Conservation (phyloP, 2,888 invertebrate species). For the Strigamia maritima region DNA sequence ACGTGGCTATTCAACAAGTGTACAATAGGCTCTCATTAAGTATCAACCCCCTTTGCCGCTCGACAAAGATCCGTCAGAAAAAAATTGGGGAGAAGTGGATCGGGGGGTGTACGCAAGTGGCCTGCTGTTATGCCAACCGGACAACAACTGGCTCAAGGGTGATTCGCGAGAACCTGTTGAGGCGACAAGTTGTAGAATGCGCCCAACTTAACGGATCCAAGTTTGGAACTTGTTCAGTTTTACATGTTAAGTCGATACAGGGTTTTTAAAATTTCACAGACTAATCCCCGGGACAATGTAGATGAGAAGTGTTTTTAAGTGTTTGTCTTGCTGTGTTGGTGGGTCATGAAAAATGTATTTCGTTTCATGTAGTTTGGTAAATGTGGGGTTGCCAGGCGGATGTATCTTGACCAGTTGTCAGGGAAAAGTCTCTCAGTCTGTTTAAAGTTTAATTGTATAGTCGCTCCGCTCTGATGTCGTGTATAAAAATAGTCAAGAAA, state of each 20-base stretch:
- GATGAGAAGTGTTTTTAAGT: neutral
- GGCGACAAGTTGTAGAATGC: conserved; percentile 30
- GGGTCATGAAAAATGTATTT: too few species aligned
- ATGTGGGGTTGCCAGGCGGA: too few species aligned
- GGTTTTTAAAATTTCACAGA: neutral
- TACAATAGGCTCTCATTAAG: conserved; percentile 28
- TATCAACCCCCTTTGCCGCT: conserved; percentile 1
- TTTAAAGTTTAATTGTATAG: too few species aligned
- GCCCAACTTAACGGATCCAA: neutral
- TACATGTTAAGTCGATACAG: neutral
- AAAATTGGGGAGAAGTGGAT: neutral
- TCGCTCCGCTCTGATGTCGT: too few species aligned
- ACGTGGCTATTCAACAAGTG: conserved; percentile 36
- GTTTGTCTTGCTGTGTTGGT: neutral
- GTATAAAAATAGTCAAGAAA: too few species aligned
- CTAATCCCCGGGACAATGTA: neutral
- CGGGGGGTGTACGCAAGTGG: conserved; percentile 11
- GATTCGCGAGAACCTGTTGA: conserved; percentile 25
- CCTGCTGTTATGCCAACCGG: conserved; percentile 9
- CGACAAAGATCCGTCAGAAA: conserved; percentile 16
- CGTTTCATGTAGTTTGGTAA: too few species aligned
- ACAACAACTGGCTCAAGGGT: conserved; percentile 24
- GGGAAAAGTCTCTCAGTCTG: too few species aligned
- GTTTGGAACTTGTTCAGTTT: neutral
- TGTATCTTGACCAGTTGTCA: too few species aligned